phyloP scores from a whole-genome alignment of 2,888 invertebrate genomes.

The Stenurella melanura region DNA sequence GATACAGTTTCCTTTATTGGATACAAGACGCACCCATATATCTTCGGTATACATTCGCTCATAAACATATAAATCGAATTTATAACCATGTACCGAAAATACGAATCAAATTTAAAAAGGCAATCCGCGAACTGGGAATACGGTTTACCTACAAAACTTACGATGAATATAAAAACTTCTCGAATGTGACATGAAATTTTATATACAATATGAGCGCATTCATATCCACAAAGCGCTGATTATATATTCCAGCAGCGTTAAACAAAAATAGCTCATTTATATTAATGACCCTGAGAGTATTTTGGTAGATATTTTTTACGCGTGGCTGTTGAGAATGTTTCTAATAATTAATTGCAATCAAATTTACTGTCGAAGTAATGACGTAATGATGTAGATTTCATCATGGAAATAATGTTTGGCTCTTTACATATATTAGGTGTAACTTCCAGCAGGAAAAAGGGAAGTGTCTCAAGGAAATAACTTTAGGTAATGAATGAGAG shows the following conservation, averaged over 20 bases:
- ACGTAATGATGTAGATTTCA: no score
- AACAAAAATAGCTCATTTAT: conserved; percentile 7
- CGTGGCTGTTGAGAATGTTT: not conserved
- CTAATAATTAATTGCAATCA: not conserved
- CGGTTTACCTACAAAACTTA: conserved; percentile 18
- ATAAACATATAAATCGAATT: conserved; percentile 30
- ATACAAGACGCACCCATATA: not conserved
- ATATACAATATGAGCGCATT: not conserved
- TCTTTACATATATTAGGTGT: no score
- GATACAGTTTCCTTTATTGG: not conserved
- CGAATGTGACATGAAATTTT: conserved; percentile 32
- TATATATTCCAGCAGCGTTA: conserved; percentile 5
- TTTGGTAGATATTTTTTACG: not conserved
- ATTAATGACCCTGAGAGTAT: conserved; percentile 7
- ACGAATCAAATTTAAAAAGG: conserved; percentile 31
- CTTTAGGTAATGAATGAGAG: no score
- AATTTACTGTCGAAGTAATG: not conserved
- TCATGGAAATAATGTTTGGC: no score
- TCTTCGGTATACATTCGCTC: not conserved
- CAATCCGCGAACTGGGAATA: conserved; percentile 18
- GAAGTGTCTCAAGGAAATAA: no score
- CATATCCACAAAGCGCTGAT: not conserved
- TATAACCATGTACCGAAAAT: conserved; percentile 30
- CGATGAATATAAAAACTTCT: conserved; percentile 19
- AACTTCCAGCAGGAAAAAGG: no score